Conservation (phyloP, 2,113 vertebrate species). For the Rhadina sibilatrix region DNA sequence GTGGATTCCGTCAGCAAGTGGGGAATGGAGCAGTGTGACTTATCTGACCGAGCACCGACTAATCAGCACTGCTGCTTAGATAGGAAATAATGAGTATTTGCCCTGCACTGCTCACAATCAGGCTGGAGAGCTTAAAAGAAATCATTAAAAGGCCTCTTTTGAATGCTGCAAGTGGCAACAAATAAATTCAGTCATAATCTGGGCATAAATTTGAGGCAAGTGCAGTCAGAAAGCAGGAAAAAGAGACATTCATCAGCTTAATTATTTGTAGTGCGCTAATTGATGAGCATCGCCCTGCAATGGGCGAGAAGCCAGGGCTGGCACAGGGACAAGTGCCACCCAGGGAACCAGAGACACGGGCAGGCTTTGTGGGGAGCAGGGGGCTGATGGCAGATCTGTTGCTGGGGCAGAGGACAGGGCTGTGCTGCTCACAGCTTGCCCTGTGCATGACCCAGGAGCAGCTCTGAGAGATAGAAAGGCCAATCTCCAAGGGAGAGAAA, state of each 20-base stretch:
- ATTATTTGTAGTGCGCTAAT: slow-evolving; percentile 32
- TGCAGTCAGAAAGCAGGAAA: background rate
- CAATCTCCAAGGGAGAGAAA: slow-evolving; percentile 32
- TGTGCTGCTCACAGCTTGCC: background rate
- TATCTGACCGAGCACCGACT: slow-evolving; percentile 38
- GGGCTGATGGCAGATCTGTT: background rate
- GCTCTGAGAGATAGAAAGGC: slow-evolving; percentile 42
- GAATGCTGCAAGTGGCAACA: background rate
- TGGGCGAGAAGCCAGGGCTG: background rate
- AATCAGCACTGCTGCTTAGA: slow-evolving; percentile 31
- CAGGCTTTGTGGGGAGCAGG: background rate
- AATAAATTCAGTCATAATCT: slow-evolving; percentile 39
- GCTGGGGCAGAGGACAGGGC: background rate
- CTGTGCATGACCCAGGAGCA: slow-evolving; percentile 13
- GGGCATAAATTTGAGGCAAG: slow-evolving; percentile 24
- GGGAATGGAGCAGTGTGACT: slow-evolving; percentile 10
- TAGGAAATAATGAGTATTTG: slow-evolving; percentile 56
- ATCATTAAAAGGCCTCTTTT: slow-evolving; percentile 43
- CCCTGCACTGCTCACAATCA: background rate
- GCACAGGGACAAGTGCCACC: background rate
- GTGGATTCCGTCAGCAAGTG: background rate
- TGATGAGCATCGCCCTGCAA: background rate
- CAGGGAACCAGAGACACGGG: background rate
- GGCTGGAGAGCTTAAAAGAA: slow-evolving; percentile 51
- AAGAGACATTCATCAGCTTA: slow-evolving; percentile 28